A percentile compares a stretch with the other conserved stretches of the same genome.
phyloP scores from a whole-genome alignment of 2,888 invertebrate genomes.

The Drepanosiphum platanoidis region DNA sequence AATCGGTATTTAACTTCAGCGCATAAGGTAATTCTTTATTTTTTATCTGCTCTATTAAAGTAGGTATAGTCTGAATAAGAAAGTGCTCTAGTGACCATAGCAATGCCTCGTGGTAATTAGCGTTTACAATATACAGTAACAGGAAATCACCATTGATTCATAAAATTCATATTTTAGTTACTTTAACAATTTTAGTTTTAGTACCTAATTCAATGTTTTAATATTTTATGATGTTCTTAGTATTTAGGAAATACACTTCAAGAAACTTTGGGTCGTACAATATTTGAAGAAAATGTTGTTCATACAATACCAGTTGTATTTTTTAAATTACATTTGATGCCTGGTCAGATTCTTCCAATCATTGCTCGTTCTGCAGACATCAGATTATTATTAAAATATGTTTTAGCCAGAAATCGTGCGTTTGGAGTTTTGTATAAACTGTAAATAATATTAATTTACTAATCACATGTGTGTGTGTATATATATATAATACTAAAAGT shows the following conservation, averaged over 20 bases:
- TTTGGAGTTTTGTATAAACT: constrained; percentile 46
- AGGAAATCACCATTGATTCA: too few relatives aligned
- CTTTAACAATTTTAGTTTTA: not conserved
- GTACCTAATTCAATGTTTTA: not conserved
- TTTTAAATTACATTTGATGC: constrained; percentile 70
- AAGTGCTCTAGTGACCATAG: too few relatives aligned
- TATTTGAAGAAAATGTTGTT: constrained; percentile 71
- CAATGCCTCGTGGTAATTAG: too few relatives aligned
- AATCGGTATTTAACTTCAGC: constrained; percentile 40
- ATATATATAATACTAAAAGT: too few relatives aligned
- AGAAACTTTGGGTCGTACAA: constrained; percentile 74
- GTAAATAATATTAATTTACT: constrained; percentile 20
- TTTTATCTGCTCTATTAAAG: not conserved
- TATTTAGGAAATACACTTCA: constrained; percentile 73
- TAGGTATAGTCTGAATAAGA: too few relatives aligned
- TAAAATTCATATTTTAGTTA: not conserved
- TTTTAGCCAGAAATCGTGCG: constrained; percentile 15
- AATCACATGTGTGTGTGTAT: not conserved
- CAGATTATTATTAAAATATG: constrained; percentile 17
- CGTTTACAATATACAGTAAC: too few relatives aligned
- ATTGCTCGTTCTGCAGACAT: constrained; percentile 67
- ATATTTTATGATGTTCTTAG: constrained; percentile 66
- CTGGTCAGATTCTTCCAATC: constrained; percentile 83
- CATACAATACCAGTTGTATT: constrained; percentile 71
- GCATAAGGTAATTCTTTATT: constrained; percentile 32